Conservation (phyloP, 1,140 invertebrate species). For the Neodiprion fabricii region DNA sequence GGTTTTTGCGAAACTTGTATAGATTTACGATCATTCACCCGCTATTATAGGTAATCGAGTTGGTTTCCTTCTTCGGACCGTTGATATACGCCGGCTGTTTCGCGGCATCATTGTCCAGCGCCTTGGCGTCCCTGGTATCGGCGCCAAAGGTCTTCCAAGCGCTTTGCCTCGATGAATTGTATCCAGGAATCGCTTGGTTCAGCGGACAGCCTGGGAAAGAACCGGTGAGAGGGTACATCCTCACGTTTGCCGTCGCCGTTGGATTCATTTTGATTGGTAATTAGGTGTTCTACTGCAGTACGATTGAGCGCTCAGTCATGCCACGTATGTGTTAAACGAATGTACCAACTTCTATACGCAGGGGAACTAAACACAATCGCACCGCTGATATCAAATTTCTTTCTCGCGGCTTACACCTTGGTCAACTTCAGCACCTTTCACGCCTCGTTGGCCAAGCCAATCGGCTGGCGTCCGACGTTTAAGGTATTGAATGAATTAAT, state of each 20-base stretch:
- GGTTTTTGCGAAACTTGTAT: conserved; percentile 16
- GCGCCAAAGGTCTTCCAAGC: conserved; percentile 96
- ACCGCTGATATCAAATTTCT: conserved; percentile 97
- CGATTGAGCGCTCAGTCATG: conserved; percentile 5
- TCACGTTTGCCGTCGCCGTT: conserved; percentile 90
- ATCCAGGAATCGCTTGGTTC: conserved; percentile 92
- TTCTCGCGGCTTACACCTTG: conserved; percentile 94
- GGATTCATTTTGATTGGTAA: conserved; percentile 89
- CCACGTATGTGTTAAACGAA: conserved; percentile 13
- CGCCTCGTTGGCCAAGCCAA: conserved; percentile 85
- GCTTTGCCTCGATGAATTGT: conserved; percentile 94
- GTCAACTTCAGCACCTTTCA: conserved; percentile 98
- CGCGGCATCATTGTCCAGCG: conserved; percentile 94
- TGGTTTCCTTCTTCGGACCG: conserved; percentile 88
- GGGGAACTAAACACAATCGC: conserved; percentile 92
- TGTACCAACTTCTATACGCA: conserved; percentile 57
- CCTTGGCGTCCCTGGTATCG: conserved; percentile 92
- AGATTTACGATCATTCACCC: not conserved
- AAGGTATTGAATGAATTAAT: conserved; percentile 64
- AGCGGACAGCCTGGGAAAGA: conserved; percentile 92
- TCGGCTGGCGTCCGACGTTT: conserved; percentile 89
- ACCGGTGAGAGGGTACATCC: conserved; percentile 88
- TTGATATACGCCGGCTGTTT: conserved; percentile 97
- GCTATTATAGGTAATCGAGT: conserved; percentile 82
- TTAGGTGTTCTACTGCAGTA: conserved; percentile 27